phyloP scores from a whole-genome alignment of 2,113 vertebrate genomes.

The Aptenodytes forsteri region DNA sequence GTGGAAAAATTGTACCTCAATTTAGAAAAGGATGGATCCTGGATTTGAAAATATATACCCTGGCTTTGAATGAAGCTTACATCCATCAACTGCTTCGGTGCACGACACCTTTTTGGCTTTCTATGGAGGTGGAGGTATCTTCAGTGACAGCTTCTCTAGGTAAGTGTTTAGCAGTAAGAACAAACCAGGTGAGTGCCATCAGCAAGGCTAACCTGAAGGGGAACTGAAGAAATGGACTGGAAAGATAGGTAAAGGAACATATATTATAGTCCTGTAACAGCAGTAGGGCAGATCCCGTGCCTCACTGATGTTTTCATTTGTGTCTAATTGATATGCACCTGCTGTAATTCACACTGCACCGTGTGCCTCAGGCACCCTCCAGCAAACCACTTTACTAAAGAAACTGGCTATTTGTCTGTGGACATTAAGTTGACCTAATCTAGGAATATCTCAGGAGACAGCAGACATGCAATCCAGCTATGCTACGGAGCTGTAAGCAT shows the following conservation, averaged over 20 bases:
- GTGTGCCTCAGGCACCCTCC: background rate
- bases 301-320: background rate
- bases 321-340: background rate
- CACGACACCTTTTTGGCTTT: background rate
- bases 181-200: background rate
- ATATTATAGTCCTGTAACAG: background rate
- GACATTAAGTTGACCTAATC: background rate
- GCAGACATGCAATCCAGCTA: background rate
- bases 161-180: background rate
- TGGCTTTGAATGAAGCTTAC: background rate
- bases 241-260: background rate
- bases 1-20: background rate
- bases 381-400: background rate
- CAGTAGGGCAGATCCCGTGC: background rate
- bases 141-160: background rate
- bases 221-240: background rate
- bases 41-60: background rate
- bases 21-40: background rate
- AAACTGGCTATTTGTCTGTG: background rate
- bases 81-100: background rate
- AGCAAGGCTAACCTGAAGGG: background rate
- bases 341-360: background rate
- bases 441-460: background rate
- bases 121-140: background rate
- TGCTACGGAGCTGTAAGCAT: accelerated